A percentile compares a stretch with the other conserved stretches of the same genome.
Evolutionary conservation across 2,888 invertebrate species (phyloP).

Genomic region (Cylindroiulus punctatus): DNA sequence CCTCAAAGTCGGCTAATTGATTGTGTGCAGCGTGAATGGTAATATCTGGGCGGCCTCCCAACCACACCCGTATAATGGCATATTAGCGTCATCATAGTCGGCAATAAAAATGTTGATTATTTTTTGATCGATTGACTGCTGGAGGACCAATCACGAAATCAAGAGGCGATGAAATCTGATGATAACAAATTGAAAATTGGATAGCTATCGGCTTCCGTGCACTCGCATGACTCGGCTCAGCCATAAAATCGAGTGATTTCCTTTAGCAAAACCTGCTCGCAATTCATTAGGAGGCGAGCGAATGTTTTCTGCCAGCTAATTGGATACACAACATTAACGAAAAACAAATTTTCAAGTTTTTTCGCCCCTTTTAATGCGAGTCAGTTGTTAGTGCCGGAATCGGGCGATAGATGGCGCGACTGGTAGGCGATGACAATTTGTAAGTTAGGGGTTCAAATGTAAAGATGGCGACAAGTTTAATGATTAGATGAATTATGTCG

Average conservation of each 20-base stretch:
- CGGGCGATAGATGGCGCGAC: background rate
- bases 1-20: background rate
- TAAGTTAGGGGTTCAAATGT: too few species aligned
- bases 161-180: constrained; percentile 35
- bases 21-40: background rate
- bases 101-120: constrained; percentile 38
- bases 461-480: too few species aligned
- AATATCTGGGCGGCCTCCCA: constrained; percentile 26
- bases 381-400: background rate
- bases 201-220: constrained; percentile 28
- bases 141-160: constrained; percentile 7
- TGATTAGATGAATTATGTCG: too few species aligned
- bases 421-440: background rate
- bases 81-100: background rate
- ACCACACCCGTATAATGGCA: constrained; percentile 23
- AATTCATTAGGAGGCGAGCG: constrained; percentile 17
- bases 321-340: constrained; percentile 14
- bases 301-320: background rate
- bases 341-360: background rate
- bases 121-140: constrained; percentile 38
- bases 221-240: background rate
- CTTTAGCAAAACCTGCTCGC: background rate
- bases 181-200: constrained; percentile 42
- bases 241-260: background rate
- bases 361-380: background rate